A percentile compares a stretch with the other conserved stretches of the same genome.
phyloP scores from a whole-genome alignment of 2,888 invertebrate species.

The Parascotia fuliginaria region DNA sequence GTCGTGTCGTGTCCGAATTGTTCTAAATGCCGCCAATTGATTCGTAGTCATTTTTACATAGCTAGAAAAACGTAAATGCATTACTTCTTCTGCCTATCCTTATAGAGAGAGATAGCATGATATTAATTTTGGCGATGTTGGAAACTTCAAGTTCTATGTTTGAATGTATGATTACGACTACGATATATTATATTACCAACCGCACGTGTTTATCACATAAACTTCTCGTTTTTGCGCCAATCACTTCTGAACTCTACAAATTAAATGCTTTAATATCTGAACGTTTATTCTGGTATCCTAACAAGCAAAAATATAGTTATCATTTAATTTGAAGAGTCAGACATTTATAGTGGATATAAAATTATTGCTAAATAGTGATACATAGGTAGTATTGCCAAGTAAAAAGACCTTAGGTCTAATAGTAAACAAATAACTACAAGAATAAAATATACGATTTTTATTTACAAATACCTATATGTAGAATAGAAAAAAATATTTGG shows the following conservation, averaged over 20 bases:
- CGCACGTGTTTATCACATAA: constrained; percentile 28
- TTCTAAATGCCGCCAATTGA: constrained; percentile 13
- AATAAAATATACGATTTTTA: constrained; percentile 75
- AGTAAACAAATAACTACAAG: constrained; percentile 77
- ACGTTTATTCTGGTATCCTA: constrained; percentile 33
- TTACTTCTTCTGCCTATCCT: too few species aligned
- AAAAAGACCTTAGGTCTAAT: constrained; percentile 80
- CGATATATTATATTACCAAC: constrained; percentile 19
- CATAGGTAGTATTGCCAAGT: constrained; percentile 83
- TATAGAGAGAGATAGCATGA: too few species aligned
- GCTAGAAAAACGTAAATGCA: too few species aligned
- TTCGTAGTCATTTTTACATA: too few species aligned
- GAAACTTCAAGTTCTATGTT: constrained; percentile 20
- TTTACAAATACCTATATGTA: constrained; percentile 78
- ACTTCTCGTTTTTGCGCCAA: constrained; percentile 19
- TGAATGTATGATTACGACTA: constrained; percentile 11
- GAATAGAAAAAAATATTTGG: constrained; percentile 82
- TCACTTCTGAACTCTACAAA: constrained; percentile 47
- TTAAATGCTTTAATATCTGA: constrained; percentile 34
- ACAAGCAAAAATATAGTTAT: constrained; percentile 39
- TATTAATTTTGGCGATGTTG: constrained; percentile 26
- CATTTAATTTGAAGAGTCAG: constrained; percentile 56
- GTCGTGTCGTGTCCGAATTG: constrained; percentile 35
- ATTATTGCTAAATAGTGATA: constrained; percentile 81
- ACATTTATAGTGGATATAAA: constrained; percentile 64